phyloP scores from a whole-genome alignment of 2,888 invertebrate species.

The Sinohyriopsis cumingii region DNA sequence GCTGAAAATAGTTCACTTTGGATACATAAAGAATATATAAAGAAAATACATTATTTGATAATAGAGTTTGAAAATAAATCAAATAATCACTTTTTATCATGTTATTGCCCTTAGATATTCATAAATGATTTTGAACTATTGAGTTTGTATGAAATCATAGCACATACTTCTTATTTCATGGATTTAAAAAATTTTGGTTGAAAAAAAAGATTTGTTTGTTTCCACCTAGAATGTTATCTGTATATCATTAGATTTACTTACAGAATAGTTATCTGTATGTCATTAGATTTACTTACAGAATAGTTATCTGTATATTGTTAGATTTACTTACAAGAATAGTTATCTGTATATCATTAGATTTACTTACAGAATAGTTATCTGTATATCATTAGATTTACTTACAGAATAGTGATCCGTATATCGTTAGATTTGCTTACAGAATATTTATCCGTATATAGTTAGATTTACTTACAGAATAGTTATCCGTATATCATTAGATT shows the following conservation, averaged over 20 bases:
- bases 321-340: conserved; percentile 43
- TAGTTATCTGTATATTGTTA: too few relatives aligned
- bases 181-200: not conserved
- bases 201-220: not conserved
- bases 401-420: conserved; percentile 49
- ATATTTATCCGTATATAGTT: too few relatives aligned
- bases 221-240: too few relatives aligned
- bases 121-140: too few relatives aligned
- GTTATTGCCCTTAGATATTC: too few relatives aligned
- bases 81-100: too few relatives aligned
- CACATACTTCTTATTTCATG: not conserved
- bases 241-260: conserved; percentile 23
- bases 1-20: too few relatives aligned
- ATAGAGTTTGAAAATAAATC: too few relatives aligned
- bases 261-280: conserved; percentile 46
- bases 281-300: conserved; percentile 41
- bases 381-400: conserved; percentile 25
- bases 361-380: conserved; percentile 49
- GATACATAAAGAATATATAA: too few relatives aligned
- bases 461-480: conserved; percentile 42
- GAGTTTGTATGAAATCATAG: not conserved
- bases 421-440: conserved; percentile 40
- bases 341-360: too few relatives aligned
- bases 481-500: too few relatives aligned
- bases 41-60: too few relatives aligned